Evolutionary conservation across 2,888 invertebrate species (phyloP).

Genomic region (Cheilosia vernalis): DNA sequence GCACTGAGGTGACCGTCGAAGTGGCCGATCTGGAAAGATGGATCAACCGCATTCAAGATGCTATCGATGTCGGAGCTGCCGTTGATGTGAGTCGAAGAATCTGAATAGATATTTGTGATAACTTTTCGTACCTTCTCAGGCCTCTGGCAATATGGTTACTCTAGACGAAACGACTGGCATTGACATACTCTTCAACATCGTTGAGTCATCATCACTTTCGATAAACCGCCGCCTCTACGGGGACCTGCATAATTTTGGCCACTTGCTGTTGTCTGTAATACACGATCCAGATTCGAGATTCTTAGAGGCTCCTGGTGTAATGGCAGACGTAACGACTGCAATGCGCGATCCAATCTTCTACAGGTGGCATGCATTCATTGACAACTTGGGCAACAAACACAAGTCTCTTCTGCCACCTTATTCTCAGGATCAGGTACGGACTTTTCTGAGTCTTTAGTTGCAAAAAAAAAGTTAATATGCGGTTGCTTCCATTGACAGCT

Average conservation of each 20-base stretch:
- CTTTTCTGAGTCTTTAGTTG: background rate
- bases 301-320: conserved; percentile 90
- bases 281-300: conserved; percentile 90
- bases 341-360: conserved; percentile 95
- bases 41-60: conserved; percentile 88
- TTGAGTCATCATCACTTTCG: conserved; percentile 89
- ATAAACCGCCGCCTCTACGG: conserved; percentile 89
- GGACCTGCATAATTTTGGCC: conserved; percentile 92
- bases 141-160: conserved; percentile 77
- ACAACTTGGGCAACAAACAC: conserved; percentile 89
- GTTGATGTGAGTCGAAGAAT: conserved; percentile 83
- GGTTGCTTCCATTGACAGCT: background rate
- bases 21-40: conserved; percentile 87
- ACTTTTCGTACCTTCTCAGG: conserved; percentile 62
- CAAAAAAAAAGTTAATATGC: background rate
- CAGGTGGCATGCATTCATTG: conserved; percentile 92
- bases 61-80: conserved; percentile 87
- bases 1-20: conserved; percentile 83
- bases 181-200: conserved; percentile 90
- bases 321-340: conserved; percentile 92
- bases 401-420: conserved; percentile 87
- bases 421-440: conserved; percentile 83
- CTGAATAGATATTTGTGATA: no score
- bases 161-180: conserved; percentile 86
- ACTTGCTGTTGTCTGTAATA: conserved; percentile 89